Conservation (phyloP, 2,888 invertebrate genomes). For the Myathropa florea region DNA sequence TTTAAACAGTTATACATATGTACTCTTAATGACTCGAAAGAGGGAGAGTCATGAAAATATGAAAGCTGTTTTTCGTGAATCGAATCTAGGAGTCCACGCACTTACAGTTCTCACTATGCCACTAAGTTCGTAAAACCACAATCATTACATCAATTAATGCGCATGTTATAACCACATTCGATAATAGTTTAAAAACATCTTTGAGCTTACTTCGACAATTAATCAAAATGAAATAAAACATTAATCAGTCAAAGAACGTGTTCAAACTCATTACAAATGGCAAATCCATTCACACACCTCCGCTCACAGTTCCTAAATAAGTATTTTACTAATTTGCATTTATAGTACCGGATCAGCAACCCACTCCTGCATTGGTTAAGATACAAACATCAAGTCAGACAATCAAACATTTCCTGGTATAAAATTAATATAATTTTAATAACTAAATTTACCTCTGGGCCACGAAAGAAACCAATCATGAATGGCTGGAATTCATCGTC, state of each 20-base stretch:
- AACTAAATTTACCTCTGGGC: constrained; percentile 82
- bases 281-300: not conserved
- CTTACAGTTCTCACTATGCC: no score
- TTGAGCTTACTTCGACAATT: not conserved
- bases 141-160: no score
- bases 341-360: not conserved
- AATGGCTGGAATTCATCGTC: constrained; percentile 94
- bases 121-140: no score
- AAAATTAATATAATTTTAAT: constrained; percentile 45
- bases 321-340: constrained; percentile 31
- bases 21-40: no score
- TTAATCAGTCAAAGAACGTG: not conserved
- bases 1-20: no score
- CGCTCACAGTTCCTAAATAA: not conserved
- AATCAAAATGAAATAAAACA: not conserved
- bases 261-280: not conserved
- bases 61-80: no score
- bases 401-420: constrained; percentile 22
- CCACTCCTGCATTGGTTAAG: constrained; percentile 18
- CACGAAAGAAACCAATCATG: constrained; percentile 94
- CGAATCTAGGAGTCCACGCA: no score
- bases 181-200: not conserved
- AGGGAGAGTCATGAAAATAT: no score
- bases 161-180: no score
- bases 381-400: constrained; percentile 27